phyloP scores from a whole-genome alignment of 2,797 vertebrate species.

The Kryptolebias ocellatus region DNA sequence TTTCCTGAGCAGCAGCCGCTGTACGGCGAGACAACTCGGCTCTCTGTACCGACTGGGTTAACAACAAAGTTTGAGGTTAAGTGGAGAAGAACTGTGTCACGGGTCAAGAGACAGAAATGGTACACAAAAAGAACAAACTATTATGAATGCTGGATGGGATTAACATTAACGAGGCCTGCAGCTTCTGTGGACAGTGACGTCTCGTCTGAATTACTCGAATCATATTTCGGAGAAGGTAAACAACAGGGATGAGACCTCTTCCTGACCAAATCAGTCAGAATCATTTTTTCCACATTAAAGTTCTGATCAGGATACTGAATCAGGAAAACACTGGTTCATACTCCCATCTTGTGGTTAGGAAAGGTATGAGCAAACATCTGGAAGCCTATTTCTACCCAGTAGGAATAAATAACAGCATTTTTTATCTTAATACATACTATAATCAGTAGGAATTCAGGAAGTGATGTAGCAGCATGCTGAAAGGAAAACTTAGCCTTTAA shows the following conservation, averaged over 20 bases:
- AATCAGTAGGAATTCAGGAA: conserved; percentile 23
- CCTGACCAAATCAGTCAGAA: conserved; percentile 17
- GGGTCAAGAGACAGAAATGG: conserved; percentile 43
- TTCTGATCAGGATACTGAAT: conserved; percentile 9
- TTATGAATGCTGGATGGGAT: conserved; percentile 13
- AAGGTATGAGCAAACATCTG: conserved; percentile 17
- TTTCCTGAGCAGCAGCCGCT: conserved; percentile 7
- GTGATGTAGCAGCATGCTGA: conserved; percentile 15
- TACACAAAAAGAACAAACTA: conserved; percentile 24
- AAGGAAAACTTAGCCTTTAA: conserved; percentile 15
- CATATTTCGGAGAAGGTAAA: conserved; percentile 8
- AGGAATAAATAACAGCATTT: conserved; percentile 22
- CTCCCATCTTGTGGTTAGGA: conserved; percentile 76
- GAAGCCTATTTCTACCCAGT: neutral
- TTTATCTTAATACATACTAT: conserved; percentile 24
- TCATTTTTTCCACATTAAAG: neutral
- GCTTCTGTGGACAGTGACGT: conserved; percentile 10
- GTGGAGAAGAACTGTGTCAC: conserved; percentile 41
- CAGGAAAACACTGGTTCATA: conserved; percentile 41
- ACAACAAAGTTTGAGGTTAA: conserved; percentile 38
- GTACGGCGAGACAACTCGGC: conserved; percentile 14
- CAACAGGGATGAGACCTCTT: neutral
- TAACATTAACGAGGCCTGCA: conserved; percentile 10
- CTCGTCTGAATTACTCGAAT: conserved; percentile 20
- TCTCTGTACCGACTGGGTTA: conserved; percentile 35